Percentiles rank a stretch among this genome's conserved stretches.
Evolutionary conservation across 2,113 vertebrate species (phyloP).

Genomic region (Corythornis vintsioides): DNA sequence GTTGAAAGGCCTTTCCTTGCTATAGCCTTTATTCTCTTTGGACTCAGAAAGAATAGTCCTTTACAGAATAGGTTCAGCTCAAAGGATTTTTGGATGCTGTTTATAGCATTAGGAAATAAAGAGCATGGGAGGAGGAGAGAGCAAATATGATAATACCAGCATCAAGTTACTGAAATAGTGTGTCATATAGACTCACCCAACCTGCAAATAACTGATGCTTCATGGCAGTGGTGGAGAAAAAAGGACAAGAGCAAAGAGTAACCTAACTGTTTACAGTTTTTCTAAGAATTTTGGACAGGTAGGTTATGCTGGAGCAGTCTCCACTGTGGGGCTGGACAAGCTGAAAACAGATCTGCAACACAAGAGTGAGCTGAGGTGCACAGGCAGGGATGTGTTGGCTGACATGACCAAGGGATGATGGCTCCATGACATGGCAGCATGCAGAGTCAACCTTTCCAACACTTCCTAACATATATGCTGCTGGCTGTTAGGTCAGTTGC

Average conservation of each 20-base stretch:
- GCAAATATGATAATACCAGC: rapidly evolving
- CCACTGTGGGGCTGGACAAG: background rate
- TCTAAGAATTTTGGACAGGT: background rate
- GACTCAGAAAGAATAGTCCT: background rate
- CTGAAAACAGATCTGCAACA: background rate
- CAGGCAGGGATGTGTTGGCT: background rate
- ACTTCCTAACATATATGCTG: background rate
- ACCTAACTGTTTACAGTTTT: background rate
- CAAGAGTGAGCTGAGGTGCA: background rate
- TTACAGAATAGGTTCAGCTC: background rate
- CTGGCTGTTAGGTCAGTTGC: background rate
- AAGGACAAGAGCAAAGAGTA: background rate
- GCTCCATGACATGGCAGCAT: background rate
- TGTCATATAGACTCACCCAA: background rate
- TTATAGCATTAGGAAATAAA: background rate
- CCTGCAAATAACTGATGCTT: background rate
- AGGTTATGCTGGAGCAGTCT: background rate
- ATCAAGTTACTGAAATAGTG: background rate
- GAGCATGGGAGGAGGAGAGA: background rate
- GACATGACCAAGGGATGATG: rapidly evolving
- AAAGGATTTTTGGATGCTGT: background rate
- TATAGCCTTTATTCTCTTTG: background rate
- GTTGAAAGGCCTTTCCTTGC: background rate
- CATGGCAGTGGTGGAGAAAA: rapidly evolving
- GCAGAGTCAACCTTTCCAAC: background rate